Conservation (phyloP, 2,797 vertebrate genomes). For the Ptychadena robeensis region DNA sequence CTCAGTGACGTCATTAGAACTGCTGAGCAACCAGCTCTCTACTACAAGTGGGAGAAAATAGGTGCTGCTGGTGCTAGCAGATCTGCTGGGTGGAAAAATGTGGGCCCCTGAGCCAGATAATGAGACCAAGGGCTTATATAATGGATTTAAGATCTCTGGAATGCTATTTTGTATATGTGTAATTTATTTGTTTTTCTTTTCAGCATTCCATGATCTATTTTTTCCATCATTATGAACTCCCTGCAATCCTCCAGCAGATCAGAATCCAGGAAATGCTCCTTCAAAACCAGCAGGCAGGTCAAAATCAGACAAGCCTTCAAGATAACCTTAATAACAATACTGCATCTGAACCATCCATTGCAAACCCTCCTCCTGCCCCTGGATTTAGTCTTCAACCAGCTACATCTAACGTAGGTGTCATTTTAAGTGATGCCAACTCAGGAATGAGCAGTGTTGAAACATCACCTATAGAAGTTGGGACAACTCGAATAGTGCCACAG, state of each 20-base stretch:
- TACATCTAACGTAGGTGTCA: accelerated
- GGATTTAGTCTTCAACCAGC: conserved; percentile 4
- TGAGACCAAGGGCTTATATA: not conserved
- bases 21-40: too few species aligned
- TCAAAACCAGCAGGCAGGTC: conserved; percentile 89
- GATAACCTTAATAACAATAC: conserved; percentile 93
- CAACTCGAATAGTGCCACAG: accelerated
- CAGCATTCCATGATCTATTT: conserved; percentile 99
- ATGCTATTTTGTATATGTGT: not conserved
- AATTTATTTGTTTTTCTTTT: not conserved
- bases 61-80: too few species aligned
- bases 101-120: too few species aligned
- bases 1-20: too few species aligned
- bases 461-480: not conserved
- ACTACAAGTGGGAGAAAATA: too few species aligned
- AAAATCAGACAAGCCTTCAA: conserved; percentile 88
- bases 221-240: conserved; percentile 97
- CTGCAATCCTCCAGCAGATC: conserved; percentile 95
- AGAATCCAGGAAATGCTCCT: conserved; percentile 95
- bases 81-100: too few species aligned
- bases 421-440: not conserved
- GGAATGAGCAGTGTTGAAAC: not conserved
- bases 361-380: conserved; percentile 24
- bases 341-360: conserved; percentile 58
- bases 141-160: not conserved